Conservation (phyloP, 1,140 invertebrate species). For the Cotesia chilonis region DNA sequence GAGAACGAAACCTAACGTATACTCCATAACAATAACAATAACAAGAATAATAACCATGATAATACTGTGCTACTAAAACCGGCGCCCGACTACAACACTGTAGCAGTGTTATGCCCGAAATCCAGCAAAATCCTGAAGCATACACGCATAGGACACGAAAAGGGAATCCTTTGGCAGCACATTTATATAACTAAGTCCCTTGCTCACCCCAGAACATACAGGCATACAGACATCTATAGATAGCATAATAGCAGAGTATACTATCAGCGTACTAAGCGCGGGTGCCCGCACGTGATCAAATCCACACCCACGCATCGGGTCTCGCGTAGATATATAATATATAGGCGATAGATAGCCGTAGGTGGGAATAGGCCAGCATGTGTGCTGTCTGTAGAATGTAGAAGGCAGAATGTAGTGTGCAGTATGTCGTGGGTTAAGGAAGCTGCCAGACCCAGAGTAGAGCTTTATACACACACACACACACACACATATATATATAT, state of each 20-base stretch:
- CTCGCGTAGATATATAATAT: neutral
- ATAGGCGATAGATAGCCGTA: neutral
- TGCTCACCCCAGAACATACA: no score
- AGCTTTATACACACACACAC: no score
- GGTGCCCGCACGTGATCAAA: slow-evolving; percentile 14
- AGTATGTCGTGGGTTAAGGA: no score
- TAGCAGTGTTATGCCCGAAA: neutral
- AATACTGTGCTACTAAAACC: neutral
- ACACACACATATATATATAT: no score
- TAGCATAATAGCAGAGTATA: no score
- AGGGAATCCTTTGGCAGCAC: neutral
- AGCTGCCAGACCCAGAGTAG: no score
- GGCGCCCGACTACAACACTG: no score
- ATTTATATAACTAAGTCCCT: neutral
- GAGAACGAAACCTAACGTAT: no score
- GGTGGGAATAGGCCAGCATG: neutral
- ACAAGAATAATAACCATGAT: neutral
- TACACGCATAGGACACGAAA: neutral
- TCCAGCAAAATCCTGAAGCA: slow-evolving; percentile 1
- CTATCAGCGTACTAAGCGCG: slow-evolving; percentile 2
- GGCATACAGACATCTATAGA: no score
- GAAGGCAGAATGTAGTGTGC: no score
- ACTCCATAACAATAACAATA: no score
- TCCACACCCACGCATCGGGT: slow-evolving; percentile 1
- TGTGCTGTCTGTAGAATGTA: neutral